phyloP scores from a whole-genome alignment of 2,888 invertebrate species.

The Andrena hattorfiana region DNA sequence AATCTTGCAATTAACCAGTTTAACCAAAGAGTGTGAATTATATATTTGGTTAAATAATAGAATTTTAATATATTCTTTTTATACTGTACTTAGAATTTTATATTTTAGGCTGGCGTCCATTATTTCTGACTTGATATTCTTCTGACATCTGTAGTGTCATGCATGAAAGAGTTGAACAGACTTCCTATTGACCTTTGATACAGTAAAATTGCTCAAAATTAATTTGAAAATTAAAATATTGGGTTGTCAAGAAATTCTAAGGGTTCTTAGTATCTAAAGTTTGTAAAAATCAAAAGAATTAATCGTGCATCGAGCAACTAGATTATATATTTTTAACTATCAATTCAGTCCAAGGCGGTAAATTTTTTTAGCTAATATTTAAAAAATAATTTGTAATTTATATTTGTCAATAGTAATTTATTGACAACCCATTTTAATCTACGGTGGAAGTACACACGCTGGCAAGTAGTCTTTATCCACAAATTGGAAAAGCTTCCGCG shows the following conservation, averaged over 20 bases:
- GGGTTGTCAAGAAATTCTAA: constrained; percentile 23
- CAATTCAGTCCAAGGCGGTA: background rate
- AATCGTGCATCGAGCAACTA: no score
- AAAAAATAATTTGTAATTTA: no score
- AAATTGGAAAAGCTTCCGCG: constrained; percentile 12
- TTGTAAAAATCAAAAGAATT: background rate
- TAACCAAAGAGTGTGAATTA: constrained; percentile 35
- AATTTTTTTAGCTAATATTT: background rate
- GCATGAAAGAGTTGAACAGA: constrained; percentile 23
- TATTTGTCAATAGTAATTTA: no score
- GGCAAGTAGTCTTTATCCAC: background rate
- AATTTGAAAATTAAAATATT: background rate
- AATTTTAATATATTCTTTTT: constrained; percentile 4
- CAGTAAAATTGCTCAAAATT: constrained; percentile 46
- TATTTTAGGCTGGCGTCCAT: constrained; percentile 9
- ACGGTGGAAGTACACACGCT: constrained; percentile 16
- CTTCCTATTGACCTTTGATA: constrained; percentile 2
- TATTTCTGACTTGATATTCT: constrained; percentile 22
- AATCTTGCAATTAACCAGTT: background rate
- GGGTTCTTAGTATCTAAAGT: background rate
- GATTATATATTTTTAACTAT: background rate
- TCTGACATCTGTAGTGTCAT: background rate
- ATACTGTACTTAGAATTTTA: constrained; percentile 7
- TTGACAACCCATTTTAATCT: constrained; percentile 12
- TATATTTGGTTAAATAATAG: constrained; percentile 9